Evolutionary conservation across 2,113 vertebrate genomes (phyloP).

Genomic region (Rattus norvegicus): GRCr8 NC_086022.1:143483001-143483500

Average conservation of each 20-base stretch:
- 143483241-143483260: not conserved
- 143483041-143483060: no score
- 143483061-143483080: not conserved
- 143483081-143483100: not conserved
- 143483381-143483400: no score
- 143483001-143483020: not conserved
- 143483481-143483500: no score
- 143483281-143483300: not conserved
- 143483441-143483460: no score
- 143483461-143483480: no score
- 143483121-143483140: not conserved
- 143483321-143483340: not conserved
- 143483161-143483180: not conserved
- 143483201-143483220: not conserved
- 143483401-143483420: no score
- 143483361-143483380: no score
- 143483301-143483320: not conserved
- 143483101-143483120: not conserved
- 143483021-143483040: not conserved
- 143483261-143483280: not conserved
- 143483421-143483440: no score
- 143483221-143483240: not conserved
- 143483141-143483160: not conserved
- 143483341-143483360: not conserved
- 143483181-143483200: not conserved